These are phyloP conservation scores for Cydia strobilella DNA, from an alignment of 1,140 invertebrate species.

Conservation along the genomic window DNA sequence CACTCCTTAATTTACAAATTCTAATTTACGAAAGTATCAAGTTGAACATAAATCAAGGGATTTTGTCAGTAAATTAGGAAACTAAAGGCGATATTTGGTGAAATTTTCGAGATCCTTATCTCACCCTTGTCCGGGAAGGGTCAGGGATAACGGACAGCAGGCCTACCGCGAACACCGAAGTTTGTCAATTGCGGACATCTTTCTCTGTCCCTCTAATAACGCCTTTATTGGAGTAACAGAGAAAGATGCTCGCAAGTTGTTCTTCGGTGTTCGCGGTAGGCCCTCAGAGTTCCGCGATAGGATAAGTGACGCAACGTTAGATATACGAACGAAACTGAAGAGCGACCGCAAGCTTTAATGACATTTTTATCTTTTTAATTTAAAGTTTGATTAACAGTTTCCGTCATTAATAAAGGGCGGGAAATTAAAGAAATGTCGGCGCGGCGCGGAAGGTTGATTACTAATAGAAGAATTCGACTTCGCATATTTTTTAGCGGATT, in stretches of 20 bases:
- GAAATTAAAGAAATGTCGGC: no score
- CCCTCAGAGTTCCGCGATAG: constrained; percentile 25
- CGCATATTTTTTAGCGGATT: no score
- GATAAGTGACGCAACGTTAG: constrained; percentile 31
- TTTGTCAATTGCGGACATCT: no score
- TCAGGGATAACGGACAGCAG: constrained; percentile 34
- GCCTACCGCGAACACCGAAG: no score
- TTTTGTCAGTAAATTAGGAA: constrained; percentile 33
- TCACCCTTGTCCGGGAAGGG: constrained; percentile 46
- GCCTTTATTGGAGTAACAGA: no score
- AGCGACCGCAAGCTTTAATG: neutral
- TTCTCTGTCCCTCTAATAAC: no score
- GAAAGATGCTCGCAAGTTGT: no score
- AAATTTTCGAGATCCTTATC: constrained; percentile 46
- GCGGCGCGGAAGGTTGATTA: no score
- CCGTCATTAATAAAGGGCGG: no score
- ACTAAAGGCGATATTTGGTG: constrained; percentile 32
- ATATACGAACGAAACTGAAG: constrained; percentile 3
- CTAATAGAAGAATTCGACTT: no score
- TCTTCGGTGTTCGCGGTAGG: no score
- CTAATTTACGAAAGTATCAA: constrained; percentile 29
- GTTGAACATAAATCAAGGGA: constrained; percentile 31
- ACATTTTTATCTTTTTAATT: neutral
- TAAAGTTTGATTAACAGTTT: no score
- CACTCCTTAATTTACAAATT: constrained; percentile 10